These are phyloP conservation scores for Pegoplata infirma DNA, from an alignment of 2,888 invertebrate genomes.

Conservation along the genomic window DNA sequence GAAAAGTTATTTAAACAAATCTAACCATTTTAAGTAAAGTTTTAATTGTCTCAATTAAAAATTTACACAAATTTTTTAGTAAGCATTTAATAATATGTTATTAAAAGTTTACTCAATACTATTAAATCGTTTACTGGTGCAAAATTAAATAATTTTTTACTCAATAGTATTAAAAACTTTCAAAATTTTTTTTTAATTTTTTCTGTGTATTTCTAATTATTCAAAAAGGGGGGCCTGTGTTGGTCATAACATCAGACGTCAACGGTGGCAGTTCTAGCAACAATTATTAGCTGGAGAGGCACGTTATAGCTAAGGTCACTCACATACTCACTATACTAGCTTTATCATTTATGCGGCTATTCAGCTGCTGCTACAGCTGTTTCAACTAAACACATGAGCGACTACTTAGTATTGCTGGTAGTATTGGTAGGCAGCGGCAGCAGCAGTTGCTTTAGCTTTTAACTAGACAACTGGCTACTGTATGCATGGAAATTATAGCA, in stretches of 20 bases:
- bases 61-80: too few relatives aligned
- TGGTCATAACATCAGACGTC: background rate
- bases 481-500: conserved; percentile 9
- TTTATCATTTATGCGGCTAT: background rate
- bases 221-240: conserved; percentile 23
- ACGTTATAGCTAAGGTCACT: conserved; percentile 37
- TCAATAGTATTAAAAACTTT: too few relatives aligned
- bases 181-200: too few relatives aligned
- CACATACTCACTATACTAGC: background rate
- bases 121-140: too few relatives aligned
- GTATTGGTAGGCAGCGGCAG: conserved; percentile 46
- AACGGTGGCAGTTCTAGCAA: background rate
- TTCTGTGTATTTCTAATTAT: too few relatives aligned
- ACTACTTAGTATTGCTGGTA: too few relatives aligned
- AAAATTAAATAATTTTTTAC: too few relatives aligned
- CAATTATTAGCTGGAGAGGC: conserved; percentile 28
- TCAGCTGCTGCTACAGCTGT: background rate
- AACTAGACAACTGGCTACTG: conserved; percentile 43
- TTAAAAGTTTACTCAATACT: too few relatives aligned
- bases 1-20: too few relatives aligned
- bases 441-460: conserved; percentile 20
- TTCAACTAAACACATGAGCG: background rate
- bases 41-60: too few relatives aligned
- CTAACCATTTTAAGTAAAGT: too few relatives aligned
- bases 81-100: too few relatives aligned